Evolutionary conservation across 2,113 vertebrate genomes (phyloP).

Genomic region (Emberiza fucata): DNA sequence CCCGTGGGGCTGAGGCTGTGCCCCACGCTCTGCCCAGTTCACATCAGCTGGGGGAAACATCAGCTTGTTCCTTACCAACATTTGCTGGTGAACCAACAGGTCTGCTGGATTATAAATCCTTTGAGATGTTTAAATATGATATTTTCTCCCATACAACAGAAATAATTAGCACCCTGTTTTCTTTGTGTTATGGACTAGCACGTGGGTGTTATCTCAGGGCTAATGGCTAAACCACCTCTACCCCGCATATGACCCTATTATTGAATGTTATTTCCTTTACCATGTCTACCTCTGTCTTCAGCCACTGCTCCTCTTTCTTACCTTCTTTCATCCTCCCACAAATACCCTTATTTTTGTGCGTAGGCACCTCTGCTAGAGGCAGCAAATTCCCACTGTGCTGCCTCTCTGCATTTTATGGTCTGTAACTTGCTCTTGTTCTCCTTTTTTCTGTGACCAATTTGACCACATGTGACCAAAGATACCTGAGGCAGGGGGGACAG

Average conservation of each 20-base stretch:
- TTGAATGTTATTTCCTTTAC: background rate
- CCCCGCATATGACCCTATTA: fast-evolving
- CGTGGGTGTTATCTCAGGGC: background rate
- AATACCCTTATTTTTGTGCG: background rate
- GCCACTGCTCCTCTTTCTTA: background rate
- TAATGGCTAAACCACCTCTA: background rate
- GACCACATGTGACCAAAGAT: background rate
- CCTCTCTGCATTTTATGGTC: background rate
- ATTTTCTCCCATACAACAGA: background rate
- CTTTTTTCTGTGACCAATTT: background rate
- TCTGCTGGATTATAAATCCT: background rate
- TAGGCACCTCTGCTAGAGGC: background rate
- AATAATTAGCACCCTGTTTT: background rate
- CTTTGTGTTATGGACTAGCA: fast-evolving
- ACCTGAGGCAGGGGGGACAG: background rate
- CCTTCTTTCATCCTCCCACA: background rate
- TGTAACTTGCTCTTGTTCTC: background rate
- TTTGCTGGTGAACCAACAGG: background rate
- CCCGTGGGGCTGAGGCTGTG: background rate
- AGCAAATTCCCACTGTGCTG: background rate
- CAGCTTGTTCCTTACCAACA: background rate
- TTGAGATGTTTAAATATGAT: background rate
- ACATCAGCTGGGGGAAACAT: fast-evolving
- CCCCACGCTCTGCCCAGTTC: background rate
- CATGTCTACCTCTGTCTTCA: background rate